Evolutionary conservation across 1,140 invertebrate species (phyloP), one percentile per base, ranked within the genome.

Genomic region (Leptonema lineaticorne): DNA sequence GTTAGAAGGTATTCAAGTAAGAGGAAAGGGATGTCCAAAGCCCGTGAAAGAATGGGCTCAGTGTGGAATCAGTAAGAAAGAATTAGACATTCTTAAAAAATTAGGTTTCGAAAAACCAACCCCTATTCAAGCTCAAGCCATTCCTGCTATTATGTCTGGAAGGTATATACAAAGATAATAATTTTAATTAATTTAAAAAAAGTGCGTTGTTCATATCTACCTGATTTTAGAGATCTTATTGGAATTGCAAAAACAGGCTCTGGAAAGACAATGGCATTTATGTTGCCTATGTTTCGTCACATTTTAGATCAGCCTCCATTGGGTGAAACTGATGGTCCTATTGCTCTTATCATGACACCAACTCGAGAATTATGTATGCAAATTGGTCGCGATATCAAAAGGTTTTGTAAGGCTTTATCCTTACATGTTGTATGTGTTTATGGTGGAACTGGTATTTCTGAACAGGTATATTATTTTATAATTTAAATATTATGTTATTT

Each of bases 201-300:
- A n/a, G 90, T n/a, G n/a, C n/a, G n/a, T n/a, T 41, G 3, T 14
- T 41, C 16, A 14, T 41, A 16, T 41, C 37, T 90, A 20, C 78
- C 9, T 28, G 27, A 67, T 78, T 78, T 26, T 71, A 83, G 96
- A 63, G 97, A 99, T 84, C 84, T 99, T 29, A 99, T 99, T 77
- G 97, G 97, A 64, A 99, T 99, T 77, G 98, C 98, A 5, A 99
- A 99, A 84, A 99, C 98, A 22, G 97, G 96, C 72, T 98, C 95
- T 78, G 98, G 98, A 11, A 99, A 99, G 83, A 99, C 98, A 1
- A 79, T 99, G 20, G 97, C 97, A 0, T 99, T 99, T 80, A 86
- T 99, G 14, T 79, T 99, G 48, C 98, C 98, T 1, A 97, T 99
- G 96, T 97, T 99, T 78, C 85, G 98, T 56, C 98, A 99, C 74